A percentile compares a stretch with the other conserved stretches of the same genome.
phyloP scores from a whole-genome alignment of 2,797 vertebrate species.

The Tangara arthus region DNA sequence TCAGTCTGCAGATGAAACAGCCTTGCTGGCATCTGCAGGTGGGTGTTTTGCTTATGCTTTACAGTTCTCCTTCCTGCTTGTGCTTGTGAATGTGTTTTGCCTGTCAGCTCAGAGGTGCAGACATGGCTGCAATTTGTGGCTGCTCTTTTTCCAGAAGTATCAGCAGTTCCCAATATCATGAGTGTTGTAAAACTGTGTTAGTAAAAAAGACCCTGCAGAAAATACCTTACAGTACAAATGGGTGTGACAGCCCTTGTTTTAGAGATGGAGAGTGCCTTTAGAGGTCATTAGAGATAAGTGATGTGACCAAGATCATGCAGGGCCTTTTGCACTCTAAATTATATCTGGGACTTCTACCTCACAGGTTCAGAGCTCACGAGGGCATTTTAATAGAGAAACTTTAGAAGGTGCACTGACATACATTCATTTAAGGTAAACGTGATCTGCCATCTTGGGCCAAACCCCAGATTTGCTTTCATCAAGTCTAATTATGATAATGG shows the following conservation, averaged over 20 bases:
- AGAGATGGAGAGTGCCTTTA: background rate
- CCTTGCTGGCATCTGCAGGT: constrained; percentile 58
- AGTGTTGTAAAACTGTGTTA: background rate
- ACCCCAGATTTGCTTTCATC: constrained; percentile 62
- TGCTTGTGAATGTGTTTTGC: constrained; percentile 5
- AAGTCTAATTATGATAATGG: constrained; percentile 65
- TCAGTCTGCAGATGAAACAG: constrained; percentile 42
- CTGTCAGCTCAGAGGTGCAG: constrained; percentile 19
- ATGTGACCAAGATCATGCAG: constrained; percentile 24
- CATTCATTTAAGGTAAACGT: constrained; percentile 51
- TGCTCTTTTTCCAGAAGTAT: constrained; percentile 14
- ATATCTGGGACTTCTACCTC: background rate
- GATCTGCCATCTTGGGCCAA: constrained; percentile 62
- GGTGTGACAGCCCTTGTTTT: constrained; percentile 1
- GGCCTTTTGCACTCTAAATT: constrained; percentile 37
- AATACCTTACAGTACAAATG: background rate
- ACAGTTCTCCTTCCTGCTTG: constrained; percentile 30
- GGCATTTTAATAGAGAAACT: constrained; percentile 45
- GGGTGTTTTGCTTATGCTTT: constrained; percentile 55
- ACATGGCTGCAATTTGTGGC: constrained; percentile 28
- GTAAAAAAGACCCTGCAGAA: constrained; percentile 19
- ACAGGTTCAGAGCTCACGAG: constrained; percentile 9
- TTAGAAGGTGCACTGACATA: constrained; percentile 17
- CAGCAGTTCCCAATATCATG: background rate
- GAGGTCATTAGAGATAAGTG: constrained; percentile 47